Percentiles rank a stretch among this genome's conserved stretches.
phyloP scores from a whole-genome alignment of 2,888 invertebrate genomes.

The Ctenicera cuprea region DNA sequence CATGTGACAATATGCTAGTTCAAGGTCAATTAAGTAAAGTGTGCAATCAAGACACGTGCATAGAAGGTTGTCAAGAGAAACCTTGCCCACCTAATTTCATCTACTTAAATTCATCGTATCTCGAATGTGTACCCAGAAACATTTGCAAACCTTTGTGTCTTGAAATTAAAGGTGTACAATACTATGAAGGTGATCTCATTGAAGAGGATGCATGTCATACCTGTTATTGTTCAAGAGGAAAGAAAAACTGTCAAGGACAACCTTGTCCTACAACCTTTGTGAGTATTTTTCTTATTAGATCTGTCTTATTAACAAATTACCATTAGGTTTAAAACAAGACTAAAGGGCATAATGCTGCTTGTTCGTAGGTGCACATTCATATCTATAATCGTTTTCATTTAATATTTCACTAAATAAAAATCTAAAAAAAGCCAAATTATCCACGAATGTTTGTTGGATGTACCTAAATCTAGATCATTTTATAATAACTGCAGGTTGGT shows the following conservation, averaged over 20 bases:
- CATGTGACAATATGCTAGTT: slow-evolving; percentile 86
- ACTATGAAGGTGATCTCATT: slow-evolving; percentile 86
- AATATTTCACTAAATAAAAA: no score
- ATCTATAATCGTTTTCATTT: no score
- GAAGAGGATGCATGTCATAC: slow-evolving; percentile 87
- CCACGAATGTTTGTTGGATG: no score
- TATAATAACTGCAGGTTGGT: no score
- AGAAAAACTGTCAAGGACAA: slow-evolving; percentile 82
- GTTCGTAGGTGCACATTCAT: no score
- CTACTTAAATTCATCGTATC: slow-evolving; percentile 80
- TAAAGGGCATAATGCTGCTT: no score
- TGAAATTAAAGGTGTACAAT: slow-evolving; percentile 79
- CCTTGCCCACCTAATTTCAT: slow-evolving; percentile 84
- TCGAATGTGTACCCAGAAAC: slow-evolving; percentile 84
- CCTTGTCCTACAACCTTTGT: slow-evolving; percentile 76
- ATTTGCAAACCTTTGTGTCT: slow-evolving; percentile 83
- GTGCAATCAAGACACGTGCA: slow-evolving; percentile 84
- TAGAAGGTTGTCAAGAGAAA: slow-evolving; percentile 89
- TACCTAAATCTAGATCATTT: no score
- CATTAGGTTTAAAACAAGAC: no score
- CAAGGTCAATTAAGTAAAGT: slow-evolving; percentile 78
- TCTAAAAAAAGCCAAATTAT: no score
- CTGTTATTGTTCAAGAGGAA: slow-evolving; percentile 84
- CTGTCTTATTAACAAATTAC: no score
- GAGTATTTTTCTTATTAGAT: slow-evolving; percentile 32